Evolutionary conservation across 2,797 vertebrate species (phyloP), one percentile per base, ranked within the genome.

Genomic region (Anguilla marmorata): DNA sequence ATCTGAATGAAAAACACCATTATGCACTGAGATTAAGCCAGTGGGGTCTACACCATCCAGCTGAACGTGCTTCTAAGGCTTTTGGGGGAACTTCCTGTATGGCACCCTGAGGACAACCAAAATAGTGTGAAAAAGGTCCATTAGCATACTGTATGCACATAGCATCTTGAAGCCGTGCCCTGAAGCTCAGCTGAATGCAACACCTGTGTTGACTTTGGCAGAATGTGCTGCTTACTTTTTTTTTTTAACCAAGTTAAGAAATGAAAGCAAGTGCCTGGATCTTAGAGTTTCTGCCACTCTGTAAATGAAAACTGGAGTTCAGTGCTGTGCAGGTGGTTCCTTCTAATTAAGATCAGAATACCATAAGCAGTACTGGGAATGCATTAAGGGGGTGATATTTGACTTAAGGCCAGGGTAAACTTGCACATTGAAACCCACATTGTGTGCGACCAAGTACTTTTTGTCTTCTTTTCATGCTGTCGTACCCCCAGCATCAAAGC

Each of bases 191-290:
- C 74, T 89, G 69, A 91, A 88, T 87, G 41, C 54, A 84, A 91
- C 94, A 95, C 93, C 93, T 95, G 93, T 94, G 91, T 96, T 95
- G 94, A 95, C 93, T 90, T 92, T 93, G 92, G 92, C 91, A 90
- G 91, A 89, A 92, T 90, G 91, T 88, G 89, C 89, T 86, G 90
- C 84, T 88, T 89, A 76, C 84, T 86, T 85, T 72, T 66, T 66
- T 27, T 54, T 54, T 58, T 58, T 58, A 21, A 58, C 56, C 14
- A 88, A 89, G 89, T 90, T 91, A 89, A 91, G 27, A 92, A 92
- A 89, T 84, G 89, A 94, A 93, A 93, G 90, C 89, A 89, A 91
- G 91, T 3, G 33, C 33, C 33, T 45, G 84, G 89, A 50, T 86
- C 88, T 91, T 84, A 30, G 82, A 63, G 60, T n/a, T 45, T 50